Conservation (phyloP, 1,140 invertebrate species). For the Gryllus bimaculatus region DNA sequence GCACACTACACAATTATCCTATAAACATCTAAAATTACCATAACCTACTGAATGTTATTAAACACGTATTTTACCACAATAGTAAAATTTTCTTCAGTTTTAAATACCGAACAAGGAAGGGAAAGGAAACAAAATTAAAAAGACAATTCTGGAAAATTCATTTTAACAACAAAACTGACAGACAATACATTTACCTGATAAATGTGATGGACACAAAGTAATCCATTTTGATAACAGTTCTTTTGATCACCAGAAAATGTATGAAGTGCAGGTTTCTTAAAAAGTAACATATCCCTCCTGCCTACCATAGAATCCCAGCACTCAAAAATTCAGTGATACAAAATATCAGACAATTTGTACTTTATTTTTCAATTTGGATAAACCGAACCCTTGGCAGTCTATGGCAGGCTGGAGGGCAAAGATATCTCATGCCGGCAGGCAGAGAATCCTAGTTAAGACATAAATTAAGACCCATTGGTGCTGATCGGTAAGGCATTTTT, state of each 20-base stretch:
- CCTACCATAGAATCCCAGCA: conserved; percentile 8
- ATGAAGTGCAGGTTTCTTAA: neutral
- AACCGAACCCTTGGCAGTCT: neutral
- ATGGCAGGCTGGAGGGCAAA: neutral
- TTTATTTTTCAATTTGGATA: conserved; percentile 7
- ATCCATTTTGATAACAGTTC: neutral
- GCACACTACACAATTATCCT: too few species aligned
- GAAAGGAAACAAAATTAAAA: neutral
- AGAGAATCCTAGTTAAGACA: neutral
- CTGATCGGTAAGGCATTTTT: conserved; percentile 7
- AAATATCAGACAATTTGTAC: conserved; percentile 15
- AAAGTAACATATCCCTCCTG: conserved; percentile 10
- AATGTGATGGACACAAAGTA: neutral
- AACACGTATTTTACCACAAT: neutral
- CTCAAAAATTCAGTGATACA: neutral
- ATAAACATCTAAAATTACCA: too few species aligned
- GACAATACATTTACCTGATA: neutral
- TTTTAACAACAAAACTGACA: conserved; percentile 11
- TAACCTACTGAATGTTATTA: too few species aligned
- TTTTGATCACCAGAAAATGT: neutral
- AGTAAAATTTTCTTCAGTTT: neutral
- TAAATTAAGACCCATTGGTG: neutral
- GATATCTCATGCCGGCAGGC: neutral
- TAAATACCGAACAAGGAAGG: conserved; percentile 3
- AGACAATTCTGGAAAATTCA: conserved; percentile 12